Conservation (phyloP, 1,140 invertebrate species). For the Ericerus pela region DNA sequence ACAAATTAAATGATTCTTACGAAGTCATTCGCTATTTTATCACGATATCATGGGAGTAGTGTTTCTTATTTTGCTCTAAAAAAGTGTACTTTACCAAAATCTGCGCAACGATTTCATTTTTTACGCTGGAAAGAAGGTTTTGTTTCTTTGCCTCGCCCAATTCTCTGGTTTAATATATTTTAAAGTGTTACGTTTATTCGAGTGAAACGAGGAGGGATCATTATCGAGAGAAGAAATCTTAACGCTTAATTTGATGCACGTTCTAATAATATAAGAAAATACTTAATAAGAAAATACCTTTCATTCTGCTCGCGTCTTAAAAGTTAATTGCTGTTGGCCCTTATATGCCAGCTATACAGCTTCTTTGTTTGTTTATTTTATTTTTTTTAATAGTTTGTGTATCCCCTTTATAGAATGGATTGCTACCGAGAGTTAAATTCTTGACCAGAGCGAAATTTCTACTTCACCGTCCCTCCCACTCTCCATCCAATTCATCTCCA, state of each 20-base stretch:
- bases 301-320: slow-evolving; percentile 9
- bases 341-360: background rate
- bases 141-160: background rate
- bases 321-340: slow-evolving; percentile 8
- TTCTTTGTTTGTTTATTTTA: slow-evolving; percentile 10
- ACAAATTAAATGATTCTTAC: background rate
- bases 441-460: slow-evolving; percentile 7
- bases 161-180: background rate
- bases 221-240: slow-evolving; percentile 10
- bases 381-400: too few species aligned
- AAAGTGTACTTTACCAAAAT: background rate
- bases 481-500: too few species aligned
- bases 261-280: too few species aligned
- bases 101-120: background rate
- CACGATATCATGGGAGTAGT: background rate
- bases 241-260: slow-evolving; percentile 7
- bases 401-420: background rate
- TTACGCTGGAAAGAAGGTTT: background rate
- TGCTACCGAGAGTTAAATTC: background rate
- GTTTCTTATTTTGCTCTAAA: background rate
- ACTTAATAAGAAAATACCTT: slow-evolving; percentile 11
- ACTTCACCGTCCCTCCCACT: background rate
- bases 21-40: background rate
- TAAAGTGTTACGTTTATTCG: background rate
- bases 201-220: slow-evolving; percentile 6